phyloP scores from a whole-genome alignment of 2,113 vertebrate species.

The Trinectes maculatus region DNA sequence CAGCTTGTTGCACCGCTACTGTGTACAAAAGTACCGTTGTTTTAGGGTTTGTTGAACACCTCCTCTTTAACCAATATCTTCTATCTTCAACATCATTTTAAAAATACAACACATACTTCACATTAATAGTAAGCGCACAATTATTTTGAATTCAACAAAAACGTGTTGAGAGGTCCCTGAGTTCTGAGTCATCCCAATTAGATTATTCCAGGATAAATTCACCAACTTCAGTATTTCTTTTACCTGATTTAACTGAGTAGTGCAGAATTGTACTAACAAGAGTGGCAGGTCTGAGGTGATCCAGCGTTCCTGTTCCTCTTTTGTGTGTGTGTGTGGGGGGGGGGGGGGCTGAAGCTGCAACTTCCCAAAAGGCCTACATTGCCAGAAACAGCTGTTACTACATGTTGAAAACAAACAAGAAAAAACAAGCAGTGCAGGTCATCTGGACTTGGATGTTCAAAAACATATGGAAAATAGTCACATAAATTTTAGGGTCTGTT shows the following conservation, averaged over 20 bases:
- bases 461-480: background rate
- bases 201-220: too few relatives aligned
- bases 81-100: constrained; percentile 9
- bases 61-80: constrained; percentile 19
- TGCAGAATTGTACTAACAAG: too few relatives aligned
- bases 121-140: too few relatives aligned
- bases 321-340: background rate
- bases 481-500: background rate
- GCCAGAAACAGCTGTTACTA: background rate
- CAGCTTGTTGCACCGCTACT: constrained; percentile 7
- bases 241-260: too few relatives aligned
- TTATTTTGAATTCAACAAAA: background rate
- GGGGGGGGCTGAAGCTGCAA: too few relatives aligned
- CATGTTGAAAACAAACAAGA: background rate
- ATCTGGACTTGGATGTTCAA: background rate
- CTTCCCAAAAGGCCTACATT: too few relatives aligned
- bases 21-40: constrained; percentile 50
- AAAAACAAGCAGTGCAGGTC: background rate
- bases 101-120: too few relatives aligned
- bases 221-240: too few relatives aligned
- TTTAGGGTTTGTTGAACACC: constrained; percentile 18
- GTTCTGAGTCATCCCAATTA: too few relatives aligned
- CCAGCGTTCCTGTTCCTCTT: too few relatives aligned
- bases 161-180: background rate
- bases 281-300: too few relatives aligned